Base-by-base conservation (phyloP, 2,797 vertebrate species). In the Hylomyscus alleni region DNA sequence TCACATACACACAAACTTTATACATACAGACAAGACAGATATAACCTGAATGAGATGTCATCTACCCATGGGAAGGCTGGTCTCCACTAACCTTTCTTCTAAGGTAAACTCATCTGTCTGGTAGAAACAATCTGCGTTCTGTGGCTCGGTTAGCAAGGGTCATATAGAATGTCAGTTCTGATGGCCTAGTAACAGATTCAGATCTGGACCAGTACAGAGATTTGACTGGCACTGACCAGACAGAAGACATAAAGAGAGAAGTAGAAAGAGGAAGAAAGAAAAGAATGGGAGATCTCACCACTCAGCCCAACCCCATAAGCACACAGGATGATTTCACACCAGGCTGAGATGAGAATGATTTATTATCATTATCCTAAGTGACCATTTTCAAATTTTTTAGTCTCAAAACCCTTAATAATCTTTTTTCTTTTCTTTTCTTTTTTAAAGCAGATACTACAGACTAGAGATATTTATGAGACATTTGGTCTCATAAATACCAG, bases 31-130 rank as follows among this genome's bases (percentile, higher is more conserved):
- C 19, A 9, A 37, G 52, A 62, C 29, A 44, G 44, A 72, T 7
- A 17, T 4, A 54, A 69, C 29, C 20, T 1, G 1, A 62, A 29
- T 31, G n/a, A 15, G 13, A n/a, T 11, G 6, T 12, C 0, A 8
- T 31, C 72, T 2, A 7, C 31, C 17, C 72, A 22, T 29, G 10
- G 34, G 31, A 86, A n/a, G 69, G 47, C 14, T 11, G 50, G 6
- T 29, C 20, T 65, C 62, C 56, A 54, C 37, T 73, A 6, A n/a
- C 44, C 40, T 56, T 4, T 29, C 47, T 10, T 77, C 9, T 20
- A 31, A 17, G 56, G 47, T 15, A 22, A 50, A 69, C 10, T 58
- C 47, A 26, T 3, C 13, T 24, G 31, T 40, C 78, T 20, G 22
- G 10, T 47, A 11, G 69, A 88, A 52, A 76, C 5, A 15, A 62